phyloP scores from a whole-genome alignment of 2,113 vertebrate species.

The Anarrhichthys ocellatus region DNA sequence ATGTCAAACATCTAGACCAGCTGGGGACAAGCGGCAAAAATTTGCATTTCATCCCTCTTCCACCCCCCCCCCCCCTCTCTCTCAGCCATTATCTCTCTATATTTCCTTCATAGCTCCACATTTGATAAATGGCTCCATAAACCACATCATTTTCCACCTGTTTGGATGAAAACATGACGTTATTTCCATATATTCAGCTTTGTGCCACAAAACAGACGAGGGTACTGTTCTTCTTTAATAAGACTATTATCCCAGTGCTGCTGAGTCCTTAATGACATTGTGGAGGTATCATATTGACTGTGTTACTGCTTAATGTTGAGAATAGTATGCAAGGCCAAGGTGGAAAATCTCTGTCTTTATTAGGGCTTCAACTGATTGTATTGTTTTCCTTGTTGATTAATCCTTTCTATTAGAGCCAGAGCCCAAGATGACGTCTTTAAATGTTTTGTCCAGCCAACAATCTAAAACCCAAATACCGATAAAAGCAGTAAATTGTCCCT shows the following conservation, averaged over 20 bases:
- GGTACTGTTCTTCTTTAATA: constrained; percentile 12
- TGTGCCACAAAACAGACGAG: constrained; percentile 19
- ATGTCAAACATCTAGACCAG: constrained; percentile 93
- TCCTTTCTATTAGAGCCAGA: background rate
- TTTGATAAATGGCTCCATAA: constrained; percentile 65
- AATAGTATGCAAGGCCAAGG: background rate
- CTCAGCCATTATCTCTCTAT: constrained; percentile 61
- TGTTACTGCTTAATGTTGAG: background rate
- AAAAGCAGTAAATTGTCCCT: background rate
- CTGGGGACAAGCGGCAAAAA: constrained; percentile 86
- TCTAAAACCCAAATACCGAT: background rate
- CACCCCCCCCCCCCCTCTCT: constrained; percentile 81
- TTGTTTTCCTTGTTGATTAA: background rate
- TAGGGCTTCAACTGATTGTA: background rate
- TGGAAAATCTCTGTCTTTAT: background rate
- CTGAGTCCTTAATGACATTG: constrained; percentile 11
- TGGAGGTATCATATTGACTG: constrained; percentile 13
- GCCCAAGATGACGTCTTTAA: background rate
- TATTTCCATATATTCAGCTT: constrained; percentile 54
- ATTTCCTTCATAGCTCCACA: constrained; percentile 48
- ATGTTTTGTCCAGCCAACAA: background rate
- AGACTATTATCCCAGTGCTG: background rate
- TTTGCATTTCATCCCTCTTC: constrained; percentile 91
- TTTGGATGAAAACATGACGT: constrained; percentile 54
- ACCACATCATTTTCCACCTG: constrained; percentile 56